Evolutionary conservation across 2,797 vertebrate genomes (phyloP), one percentile per base, ranked within the genome.

Genomic region (Pangasius mekongensis): DNA sequence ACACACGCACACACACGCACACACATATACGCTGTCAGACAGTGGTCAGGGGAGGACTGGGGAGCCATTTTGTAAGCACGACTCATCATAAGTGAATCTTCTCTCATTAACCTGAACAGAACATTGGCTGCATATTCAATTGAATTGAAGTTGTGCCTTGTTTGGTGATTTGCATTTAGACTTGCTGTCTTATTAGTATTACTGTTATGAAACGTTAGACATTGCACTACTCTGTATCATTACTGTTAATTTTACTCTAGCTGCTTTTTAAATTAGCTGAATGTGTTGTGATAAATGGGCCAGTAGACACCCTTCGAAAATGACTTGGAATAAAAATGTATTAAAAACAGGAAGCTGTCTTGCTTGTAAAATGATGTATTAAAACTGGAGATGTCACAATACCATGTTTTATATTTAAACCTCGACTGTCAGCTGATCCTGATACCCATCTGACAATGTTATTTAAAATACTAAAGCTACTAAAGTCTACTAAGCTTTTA

Each of bases 1-100:
- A 47, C 60, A 62, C 14, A 54, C 74, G n/a, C 43, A 49, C 62
- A 71, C 60, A 58, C 56, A 71, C 54, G 62, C 56, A 62, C 58
- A 62, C 58, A 87, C 86, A 85, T 24, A 62, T 24, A 47, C 24
- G 20, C 39, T 49, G 7, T 5, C 60, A 52, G 39, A 82, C 39
- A 30, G 81, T 66, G 60, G 81, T 49, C 62, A 83, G 39, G 14
- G 13, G 1, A 64, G 39, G 39, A 30, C 27, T 22, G 33, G 36
- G 73, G 52, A 86, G 54, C 22, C 24, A 56, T 76, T 89, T 85
- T 77, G 77, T 18, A 85, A 60, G n/a, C 85, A 14, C 60, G 33
- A 52, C 74, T 88, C 64, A 39, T 89, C 76, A 64, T 62, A 83
- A 88, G 11, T 80, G 64, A 87, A 89, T 87, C 39, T 60, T 77